Percentiles rank a stretch among this genome's conserved stretches.
These are phyloP conservation scores for Panagrolaimus sp. DNA, from an alignment of 1,140 invertebrate genomes.

Conservation along the genomic window DNA sequence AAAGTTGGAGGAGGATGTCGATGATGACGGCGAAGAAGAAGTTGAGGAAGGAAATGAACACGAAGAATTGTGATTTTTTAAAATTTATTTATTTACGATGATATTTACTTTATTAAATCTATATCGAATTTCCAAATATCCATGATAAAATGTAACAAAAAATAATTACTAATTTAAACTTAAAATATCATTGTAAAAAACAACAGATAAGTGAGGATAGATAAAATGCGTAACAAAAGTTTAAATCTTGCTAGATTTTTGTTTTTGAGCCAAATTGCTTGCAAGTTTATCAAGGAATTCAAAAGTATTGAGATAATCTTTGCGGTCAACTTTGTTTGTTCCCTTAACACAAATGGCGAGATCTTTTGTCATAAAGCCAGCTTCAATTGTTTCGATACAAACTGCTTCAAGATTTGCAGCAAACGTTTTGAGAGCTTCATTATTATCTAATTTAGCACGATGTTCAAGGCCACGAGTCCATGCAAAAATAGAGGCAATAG, in stretches of 20 bases:
- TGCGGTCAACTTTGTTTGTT: conserved; percentile 66
- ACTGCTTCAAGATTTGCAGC: conserved; percentile 66
- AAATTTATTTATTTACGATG: background rate
- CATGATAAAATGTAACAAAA: too few species aligned
- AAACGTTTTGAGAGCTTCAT: conserved; percentile 68
- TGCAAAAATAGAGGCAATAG: conserved; percentile 94
- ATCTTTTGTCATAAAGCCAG: conserved; percentile 92
- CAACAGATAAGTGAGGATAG: conserved; percentile 9
- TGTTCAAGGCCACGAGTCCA: conserved; percentile 87
- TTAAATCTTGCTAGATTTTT: background rate
- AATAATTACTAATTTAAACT: background rate
- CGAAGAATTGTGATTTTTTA: background rate
- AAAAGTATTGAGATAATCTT: conserved; percentile 92
- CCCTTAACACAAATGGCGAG: conserved; percentile 94
- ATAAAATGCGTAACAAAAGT: background rate
- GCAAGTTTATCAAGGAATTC: conserved; percentile 92
- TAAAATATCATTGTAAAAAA: background rate
- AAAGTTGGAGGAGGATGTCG: too few species aligned
- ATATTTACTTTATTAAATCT: background rate
- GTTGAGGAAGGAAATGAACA: background rate
- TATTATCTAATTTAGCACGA: conserved; percentile 83
- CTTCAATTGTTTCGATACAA: conserved; percentile 86
- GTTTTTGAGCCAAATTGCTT: conserved; percentile 76
- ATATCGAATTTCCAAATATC: background rate
- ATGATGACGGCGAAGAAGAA: too few species aligned